Percentiles rank a stretch among this genome's conserved stretches.
Evolutionary conservation across 2,797 vertebrate genomes (phyloP).

Genomic region (Enteromius afrohamiltoni): DNA sequence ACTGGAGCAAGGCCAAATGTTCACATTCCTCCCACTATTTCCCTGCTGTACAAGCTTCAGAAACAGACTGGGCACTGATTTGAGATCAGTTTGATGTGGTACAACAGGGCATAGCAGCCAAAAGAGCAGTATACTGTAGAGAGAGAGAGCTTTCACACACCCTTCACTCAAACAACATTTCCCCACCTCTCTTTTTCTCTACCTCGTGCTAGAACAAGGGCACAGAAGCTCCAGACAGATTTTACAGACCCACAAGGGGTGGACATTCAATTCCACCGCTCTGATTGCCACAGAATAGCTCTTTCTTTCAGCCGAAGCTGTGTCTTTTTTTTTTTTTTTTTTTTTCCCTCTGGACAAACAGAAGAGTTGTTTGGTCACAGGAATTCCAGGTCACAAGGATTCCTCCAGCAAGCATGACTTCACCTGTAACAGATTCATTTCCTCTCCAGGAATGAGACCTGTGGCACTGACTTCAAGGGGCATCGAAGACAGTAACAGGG

Average conservation of each 20-base stretch:
- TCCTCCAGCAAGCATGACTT: conserved; percentile 60
- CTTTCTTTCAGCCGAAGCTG: conserved; percentile 54
- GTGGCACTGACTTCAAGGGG: conserved; percentile 1
- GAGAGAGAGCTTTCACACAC: conserved; percentile 28
- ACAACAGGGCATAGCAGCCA: conserved; percentile 36
- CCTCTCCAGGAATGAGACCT: conserved; percentile 21
- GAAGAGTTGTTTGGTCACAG: conserved; percentile 63
- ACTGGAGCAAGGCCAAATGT: conserved; percentile 74
- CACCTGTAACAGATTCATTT: conserved; percentile 52
- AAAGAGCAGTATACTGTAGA: conserved; percentile 10
- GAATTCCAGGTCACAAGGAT: conserved; percentile 74
- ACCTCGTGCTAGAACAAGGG: conserved; percentile 21
- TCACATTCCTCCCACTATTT: conserved; percentile 78
- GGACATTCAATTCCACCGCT: conserved; percentile 48
- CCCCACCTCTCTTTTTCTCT: conserved; percentile 36
- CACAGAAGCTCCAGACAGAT: conserved; percentile 28
- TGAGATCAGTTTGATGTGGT: conserved; percentile 44
- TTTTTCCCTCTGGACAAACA: conserved; percentile 48
- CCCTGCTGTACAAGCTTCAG: conserved; percentile 50
- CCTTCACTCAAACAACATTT: conserved; percentile 44
- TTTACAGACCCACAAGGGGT: conserved; percentile 40
- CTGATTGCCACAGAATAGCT: conserved; percentile 60
- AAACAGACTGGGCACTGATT: conserved; percentile 58
- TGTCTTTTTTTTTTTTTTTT: conserved; percentile 45
- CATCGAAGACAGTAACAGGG: not conserved